phyloP scores from a whole-genome alignment of 2,797 vertebrate genomes.

The Taeniopygia guttata region DNA sequence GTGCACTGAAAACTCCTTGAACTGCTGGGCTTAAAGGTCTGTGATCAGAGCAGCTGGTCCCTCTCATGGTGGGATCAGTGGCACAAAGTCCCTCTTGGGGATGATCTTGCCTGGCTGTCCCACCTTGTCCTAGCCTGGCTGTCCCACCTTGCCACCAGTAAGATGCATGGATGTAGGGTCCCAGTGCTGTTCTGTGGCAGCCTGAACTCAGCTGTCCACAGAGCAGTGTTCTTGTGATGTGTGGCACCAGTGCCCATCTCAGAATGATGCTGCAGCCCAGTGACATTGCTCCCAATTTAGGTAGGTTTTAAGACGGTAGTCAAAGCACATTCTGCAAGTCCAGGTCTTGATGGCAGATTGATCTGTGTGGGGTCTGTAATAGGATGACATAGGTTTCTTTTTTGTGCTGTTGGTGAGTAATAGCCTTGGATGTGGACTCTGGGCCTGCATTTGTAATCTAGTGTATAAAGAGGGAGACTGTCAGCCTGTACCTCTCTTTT shows the following conservation, averaged over 20 bases:
- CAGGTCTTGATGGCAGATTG: background rate
- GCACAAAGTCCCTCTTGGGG: background rate
- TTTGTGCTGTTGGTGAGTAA: background rate
- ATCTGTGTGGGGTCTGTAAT: background rate
- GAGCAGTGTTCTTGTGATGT: background rate
- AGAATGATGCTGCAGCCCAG: background rate
- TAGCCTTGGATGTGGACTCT: background rate
- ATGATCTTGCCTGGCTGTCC: background rate
- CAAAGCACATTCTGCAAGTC: background rate
- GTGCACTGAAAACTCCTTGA: background rate
- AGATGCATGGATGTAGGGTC: too few relatives aligned
- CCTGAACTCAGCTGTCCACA: background rate
- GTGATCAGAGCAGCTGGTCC: background rate
- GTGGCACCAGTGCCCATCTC: background rate
- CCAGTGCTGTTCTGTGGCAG: background rate
- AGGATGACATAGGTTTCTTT: background rate
- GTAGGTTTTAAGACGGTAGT: background rate
- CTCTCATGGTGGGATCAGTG: background rate
- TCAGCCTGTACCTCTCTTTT: background rate
- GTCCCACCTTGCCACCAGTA: background rate
- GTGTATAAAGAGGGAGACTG: background rate
- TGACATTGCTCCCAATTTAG: background rate
- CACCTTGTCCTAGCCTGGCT: background rate
- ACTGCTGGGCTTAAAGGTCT: background rate
- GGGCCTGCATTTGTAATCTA: background rate